Base-by-base conservation (phyloP, 2,113 vertebrate species). In the Siniperca chuatsi region DNA sequence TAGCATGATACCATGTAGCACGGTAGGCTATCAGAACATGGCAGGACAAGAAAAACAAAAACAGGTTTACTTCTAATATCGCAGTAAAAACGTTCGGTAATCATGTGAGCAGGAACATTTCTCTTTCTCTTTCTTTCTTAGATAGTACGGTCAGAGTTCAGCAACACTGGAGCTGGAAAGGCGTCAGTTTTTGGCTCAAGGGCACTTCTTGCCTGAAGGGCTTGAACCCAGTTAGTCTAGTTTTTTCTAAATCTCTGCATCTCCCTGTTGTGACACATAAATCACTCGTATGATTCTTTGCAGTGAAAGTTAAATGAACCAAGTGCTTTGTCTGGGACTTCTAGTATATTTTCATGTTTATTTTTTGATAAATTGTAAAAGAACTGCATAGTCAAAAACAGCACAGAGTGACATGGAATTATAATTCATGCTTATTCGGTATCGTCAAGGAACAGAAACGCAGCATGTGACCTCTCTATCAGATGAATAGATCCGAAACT, bases 371-470 rank as follows among this genome's bases (percentile, higher is more conserved):
- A 71, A 52, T 11, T 23, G 16, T 21, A 37, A 15, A 29, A n/a
- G 12, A 77, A 2, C 11, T 42, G 0, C 25, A 23, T 52, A 42
- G 35, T 46, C 65, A 40, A 1, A 44, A 70, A 44, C n/a, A 40
- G 1, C 54, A 20, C 0, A 37, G 20, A 57, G 10, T 15, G 21
- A 23, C 10, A 8, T 9, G 35, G 9, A n/a, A 2, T 29, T 72
- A 29, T 18, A 8, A 75, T 33, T 61, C 4, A 11, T 20, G 1
- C 33, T 44, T 42, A 20, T 68, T 54, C 7, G 1, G 6, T 33
- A n/a, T 40, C 48, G 73, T 37, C 11, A 18, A 70, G 88, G 88
- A 92, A 93, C 79, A 86, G 82, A 89, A 88, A 92, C 65, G 15
- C 67, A 52, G 2, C 68, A 50, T 71, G 78, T 76, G 75, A 61